Evolutionary conservation across 1,140 invertebrate genomes (phyloP), one percentile per base, ranked within the genome.

Genomic region (Chionoecetes opilio): DNA sequence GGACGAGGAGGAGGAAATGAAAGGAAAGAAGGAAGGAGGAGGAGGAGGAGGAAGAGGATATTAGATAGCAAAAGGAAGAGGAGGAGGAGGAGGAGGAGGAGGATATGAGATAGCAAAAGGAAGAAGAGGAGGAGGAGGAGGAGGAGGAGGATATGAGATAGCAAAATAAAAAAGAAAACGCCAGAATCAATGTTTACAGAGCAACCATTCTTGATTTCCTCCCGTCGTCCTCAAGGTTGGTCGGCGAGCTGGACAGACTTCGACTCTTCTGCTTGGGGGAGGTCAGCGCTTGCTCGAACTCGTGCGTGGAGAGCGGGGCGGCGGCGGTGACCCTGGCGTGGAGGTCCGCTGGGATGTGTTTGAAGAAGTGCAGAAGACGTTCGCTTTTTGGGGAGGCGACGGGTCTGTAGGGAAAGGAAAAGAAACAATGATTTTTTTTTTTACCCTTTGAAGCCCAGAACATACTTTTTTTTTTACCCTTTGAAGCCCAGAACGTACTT

Each of bases 301-400:
- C 82, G 32, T 34, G 93, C 38, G 11, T 38, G 87, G 31, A 37
- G 32, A 46, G 63, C 32, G 34, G 63, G 53, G 5, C 46, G 86
- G 34, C 53, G 31, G 38, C 26, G 53, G 86, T 21, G 34, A 46
- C 37, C 11, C 34, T 17, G 0, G 29, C n/a, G n/a, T 41, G 37
- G 29, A 46, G 26, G 53, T 92, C 82, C 0, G 29, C 82, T 41
- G 89, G 93, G 26, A 94, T 35, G 35, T 94, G 87, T 21, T 53
- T 53, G 93, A 94, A 91, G 63, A 94, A 94, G 32, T 94, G 86
- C 38, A 89, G 38, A 0, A 94, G 46, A n/a, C 93, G 93, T 29
- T 94, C 93, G 32, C 87, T 94, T 75, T 94, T 94, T 5, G 93
- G 93, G 87, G 87, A 94, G 14, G 88, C 53, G 11, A 75, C 63